Percentiles rank a stretch among this genome's conserved stretches.
phyloP scores from a whole-genome alignment of 2,888 invertebrate species.

The Chromoteleia sp. region DNA sequence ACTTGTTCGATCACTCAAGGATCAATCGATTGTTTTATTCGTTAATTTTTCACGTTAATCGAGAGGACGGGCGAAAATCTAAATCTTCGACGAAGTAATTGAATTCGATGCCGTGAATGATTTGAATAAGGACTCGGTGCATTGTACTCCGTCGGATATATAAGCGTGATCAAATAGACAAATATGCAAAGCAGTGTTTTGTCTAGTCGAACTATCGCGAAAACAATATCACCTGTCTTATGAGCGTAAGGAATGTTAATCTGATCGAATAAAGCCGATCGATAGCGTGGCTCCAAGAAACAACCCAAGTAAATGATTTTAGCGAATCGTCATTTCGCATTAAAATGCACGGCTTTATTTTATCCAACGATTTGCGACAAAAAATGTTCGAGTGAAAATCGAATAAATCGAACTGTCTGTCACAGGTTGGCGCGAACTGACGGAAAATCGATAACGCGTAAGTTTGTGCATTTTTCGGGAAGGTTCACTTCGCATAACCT shows the following conservation, averaged over 20 bases:
- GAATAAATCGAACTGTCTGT: conserved; percentile 63
- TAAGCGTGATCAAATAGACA: conserved; percentile 63
- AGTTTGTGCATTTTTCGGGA: conserved; percentile 27
- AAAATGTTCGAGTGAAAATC: conserved; percentile 48
- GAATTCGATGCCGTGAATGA: conserved; percentile 48
- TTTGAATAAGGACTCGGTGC: conserved; percentile 33
- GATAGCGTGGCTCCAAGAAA: conserved; percentile 6
- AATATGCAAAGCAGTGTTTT: conserved; percentile 65
- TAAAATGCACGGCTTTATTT: conserved; percentile 59
- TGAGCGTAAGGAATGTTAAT: conserved; percentile 33
- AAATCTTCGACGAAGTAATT: conserved; percentile 42
- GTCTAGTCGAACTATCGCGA: conserved; percentile 47
- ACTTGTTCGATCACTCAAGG: neutral
- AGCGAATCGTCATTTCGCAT: conserved; percentile 54
- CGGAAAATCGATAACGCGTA: conserved; percentile 49
- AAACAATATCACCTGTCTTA: conserved; percentile 58
- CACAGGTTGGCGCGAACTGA: conserved; percentile 21
- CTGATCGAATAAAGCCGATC: conserved; percentile 29
- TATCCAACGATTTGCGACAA: conserved; percentile 54
- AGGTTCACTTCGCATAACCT: neutral
- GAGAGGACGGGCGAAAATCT: conserved; percentile 5
- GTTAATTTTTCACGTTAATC: conserved; percentile 44
- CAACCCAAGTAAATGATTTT: conserved; percentile 31
- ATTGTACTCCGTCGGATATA: conserved; percentile 28
- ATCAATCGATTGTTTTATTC: conserved; percentile 27